Evolutionary conservation across 2,888 invertebrate species (phyloP).

Genomic region (Mimachlamys varia): DNA sequence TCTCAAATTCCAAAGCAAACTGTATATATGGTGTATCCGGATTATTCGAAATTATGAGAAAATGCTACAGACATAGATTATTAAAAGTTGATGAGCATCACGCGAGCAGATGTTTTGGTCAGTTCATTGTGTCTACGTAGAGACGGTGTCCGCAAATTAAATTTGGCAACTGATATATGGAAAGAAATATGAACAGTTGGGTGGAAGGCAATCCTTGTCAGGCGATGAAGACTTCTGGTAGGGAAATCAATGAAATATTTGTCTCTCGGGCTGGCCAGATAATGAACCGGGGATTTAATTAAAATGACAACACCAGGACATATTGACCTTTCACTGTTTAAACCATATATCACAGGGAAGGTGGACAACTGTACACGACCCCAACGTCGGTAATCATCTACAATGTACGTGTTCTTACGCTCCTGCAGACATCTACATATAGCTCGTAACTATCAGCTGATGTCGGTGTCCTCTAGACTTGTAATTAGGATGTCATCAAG

Average conservation of each 20-base stretch:
- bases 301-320: slow-evolving; percentile 20
- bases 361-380: not conserved
- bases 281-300: slow-evolving; percentile 31
- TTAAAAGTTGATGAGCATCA: not conserved
- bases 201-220: not conserved
- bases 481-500: not conserved
- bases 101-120: not conserved
- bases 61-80: not conserved
- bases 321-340: not conserved
- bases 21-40: not conserved
- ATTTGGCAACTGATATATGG: not conserved
- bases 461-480: not conserved
- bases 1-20: not conserved
- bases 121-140: not conserved
- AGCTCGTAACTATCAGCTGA: not conserved
- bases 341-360: not conserved
- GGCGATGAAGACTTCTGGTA: not conserved
- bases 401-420: not conserved
- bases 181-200: not conserved
- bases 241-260: slow-evolving; percentile 14
- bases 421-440: not conserved
- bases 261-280: slow-evolving; percentile 8
- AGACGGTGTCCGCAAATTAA: not conserved
- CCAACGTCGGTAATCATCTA: not conserved
- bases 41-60: not conserved